These are phyloP conservation scores for Heliconius hermathena DNA, from an alignment of 1,140 invertebrate genomes.

Conservation along the genomic window DNA sequence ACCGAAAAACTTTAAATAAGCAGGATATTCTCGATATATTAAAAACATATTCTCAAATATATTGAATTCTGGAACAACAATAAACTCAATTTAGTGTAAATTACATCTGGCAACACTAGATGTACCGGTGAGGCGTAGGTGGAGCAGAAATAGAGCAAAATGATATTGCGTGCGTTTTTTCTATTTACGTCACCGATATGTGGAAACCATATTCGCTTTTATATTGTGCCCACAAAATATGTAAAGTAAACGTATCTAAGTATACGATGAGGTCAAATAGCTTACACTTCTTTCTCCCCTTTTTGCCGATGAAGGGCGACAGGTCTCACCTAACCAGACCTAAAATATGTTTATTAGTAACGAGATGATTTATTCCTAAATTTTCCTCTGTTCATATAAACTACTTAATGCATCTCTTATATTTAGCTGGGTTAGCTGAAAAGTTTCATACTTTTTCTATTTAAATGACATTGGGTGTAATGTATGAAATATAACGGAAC, in stretches of 20 bases:
- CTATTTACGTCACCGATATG: conserved; percentile 20
- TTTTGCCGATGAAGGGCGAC: background rate
- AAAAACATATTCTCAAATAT: background rate
- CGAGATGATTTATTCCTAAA: background rate
- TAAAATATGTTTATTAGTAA: background rate
- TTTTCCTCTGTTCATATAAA: too few species aligned
- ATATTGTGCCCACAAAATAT: conserved; percentile 18
- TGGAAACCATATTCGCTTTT: conserved; percentile 21
- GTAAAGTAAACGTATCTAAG: background rate
- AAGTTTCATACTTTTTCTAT: too few species aligned
- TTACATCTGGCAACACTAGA: conserved; percentile 9
- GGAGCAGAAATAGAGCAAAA: conserved; percentile 27
- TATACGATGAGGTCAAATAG: background rate
- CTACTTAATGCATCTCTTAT: too few species aligned
- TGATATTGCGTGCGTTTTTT: conserved; percentile 25
- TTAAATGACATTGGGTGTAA: too few species aligned
- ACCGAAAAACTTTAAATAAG: background rate
- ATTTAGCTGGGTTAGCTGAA: too few species aligned
- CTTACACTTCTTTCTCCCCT: background rate
- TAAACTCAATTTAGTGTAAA: conserved; percentile 9
- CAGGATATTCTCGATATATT: background rate
- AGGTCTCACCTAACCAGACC: background rate
- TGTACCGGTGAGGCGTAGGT: background rate
- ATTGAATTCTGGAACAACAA: background rate
- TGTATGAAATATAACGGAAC: too few species aligned